Base-by-base conservation (phyloP, 2,888 invertebrate species). In the Sminthurinus aureus region DNA sequence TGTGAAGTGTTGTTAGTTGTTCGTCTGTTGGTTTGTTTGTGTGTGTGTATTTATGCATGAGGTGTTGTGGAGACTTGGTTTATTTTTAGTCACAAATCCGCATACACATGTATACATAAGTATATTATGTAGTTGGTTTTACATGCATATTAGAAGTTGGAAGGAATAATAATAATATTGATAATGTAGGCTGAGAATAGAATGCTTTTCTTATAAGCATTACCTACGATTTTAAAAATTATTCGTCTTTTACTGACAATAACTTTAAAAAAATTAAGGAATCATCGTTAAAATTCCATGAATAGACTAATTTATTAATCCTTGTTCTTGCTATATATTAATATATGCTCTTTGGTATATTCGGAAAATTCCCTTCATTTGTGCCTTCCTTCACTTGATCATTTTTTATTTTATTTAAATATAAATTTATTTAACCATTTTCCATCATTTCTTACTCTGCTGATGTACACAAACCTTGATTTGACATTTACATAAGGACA, bases 11-110 rank as follows among this genome's bases (percentile, higher is more conserved):
- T 38, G 38, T 38, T 6, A 6, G 6, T 1, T 38, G 38, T 38
- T 38, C 1, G 38, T 38, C 6, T 38, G 38, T 38, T 38, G 1
- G 38, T 38, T 38, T 38, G 38, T 38, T 38, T 6, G 38, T 38
- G n/a, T 38, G 3, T 38, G 38, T 38, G 38, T 38, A 6, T 38
- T 38, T 38, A 38, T 38, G 38, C 38, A 38, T 38, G 38, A 26
- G 22, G 71, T 71, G 71, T 24, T 71, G 13, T 71, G 71, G 71
- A 71, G 71, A 71, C 71, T 71, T 71, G 71, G 71, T 71, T 71
- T 71, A 71, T 24, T 71, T 71, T 71, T 71, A 71, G 71, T 71
- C 71, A 58, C 24, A 71, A 67, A 24, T 26, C 71, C 67, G 71
- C 71, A 71, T 26, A 71, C 58, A 58, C 18, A 9, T 58, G 9